A percentile compares a stretch with the other conserved stretches of the same genome.
Conservation (phyloP, 1,140 invertebrate genomes). For the Watersipora subatra region DNA sequence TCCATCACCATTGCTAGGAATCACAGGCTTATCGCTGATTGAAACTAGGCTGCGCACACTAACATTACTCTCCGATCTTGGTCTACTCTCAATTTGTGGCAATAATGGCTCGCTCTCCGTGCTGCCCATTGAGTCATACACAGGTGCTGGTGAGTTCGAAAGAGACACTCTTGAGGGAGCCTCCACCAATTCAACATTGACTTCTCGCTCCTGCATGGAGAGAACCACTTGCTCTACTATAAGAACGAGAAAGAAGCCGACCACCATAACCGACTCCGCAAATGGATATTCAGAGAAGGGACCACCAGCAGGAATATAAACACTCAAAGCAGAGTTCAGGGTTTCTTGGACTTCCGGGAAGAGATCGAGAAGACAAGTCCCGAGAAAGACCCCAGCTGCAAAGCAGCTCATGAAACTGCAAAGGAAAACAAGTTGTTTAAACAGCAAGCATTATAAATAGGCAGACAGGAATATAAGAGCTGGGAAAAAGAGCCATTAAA, state of each 20-base stretch:
- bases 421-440: no score
- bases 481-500: no score
- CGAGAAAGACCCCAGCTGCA: conserved; percentile 3
- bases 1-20: background rate
- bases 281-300: background rate
- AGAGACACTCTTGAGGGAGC: background rate
- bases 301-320: background rate
- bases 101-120: background rate
- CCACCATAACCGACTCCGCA: background rate
- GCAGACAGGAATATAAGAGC: conserved; percentile 35
- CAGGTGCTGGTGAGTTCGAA: background rate
- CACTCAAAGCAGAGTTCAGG: background rate
- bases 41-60: no score
- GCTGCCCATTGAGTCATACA: background rate
- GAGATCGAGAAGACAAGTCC: background rate
- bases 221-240: background rate
- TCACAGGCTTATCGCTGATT: no score
- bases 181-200: no score
- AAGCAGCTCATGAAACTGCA: background rate
- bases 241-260: background rate
- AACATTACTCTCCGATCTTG: no score
- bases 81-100: background rate
- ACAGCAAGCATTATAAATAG: conserved; percentile 47
- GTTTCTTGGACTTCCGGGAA: background rate
- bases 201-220: background rate